phyloP scores from a whole-genome alignment of 2,113 vertebrate species.

The Thalassoma bifasciatum region DNA sequence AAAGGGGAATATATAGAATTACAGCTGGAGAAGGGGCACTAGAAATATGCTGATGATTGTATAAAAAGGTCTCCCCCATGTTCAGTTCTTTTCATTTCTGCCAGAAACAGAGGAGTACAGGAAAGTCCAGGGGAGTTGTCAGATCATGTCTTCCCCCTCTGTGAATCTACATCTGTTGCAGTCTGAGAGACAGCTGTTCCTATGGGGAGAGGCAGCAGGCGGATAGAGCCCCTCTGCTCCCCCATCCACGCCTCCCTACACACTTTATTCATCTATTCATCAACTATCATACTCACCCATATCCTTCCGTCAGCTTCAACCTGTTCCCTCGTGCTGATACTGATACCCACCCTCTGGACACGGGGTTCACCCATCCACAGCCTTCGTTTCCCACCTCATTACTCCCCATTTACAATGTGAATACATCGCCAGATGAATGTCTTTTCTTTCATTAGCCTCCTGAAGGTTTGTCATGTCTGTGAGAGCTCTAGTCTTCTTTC shows the following conservation, averaged over 20 bases:
- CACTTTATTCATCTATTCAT: constrained; percentile 58
- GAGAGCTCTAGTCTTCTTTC: background rate
- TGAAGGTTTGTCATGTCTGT: constrained; percentile 4
- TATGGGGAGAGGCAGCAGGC: constrained; percentile 77
- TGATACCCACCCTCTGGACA: constrained; percentile 7
- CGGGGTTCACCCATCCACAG: constrained; percentile 16
- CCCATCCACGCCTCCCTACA: constrained; percentile 40
- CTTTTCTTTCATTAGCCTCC: constrained; percentile 10
- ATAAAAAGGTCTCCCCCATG: constrained; percentile 5
- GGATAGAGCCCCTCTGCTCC: constrained; percentile 52
- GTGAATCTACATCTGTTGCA: constrained; percentile 76
- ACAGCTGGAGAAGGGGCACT: background rate
- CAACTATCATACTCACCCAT: constrained; percentile 21
- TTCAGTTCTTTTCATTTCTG: constrained; percentile 2
- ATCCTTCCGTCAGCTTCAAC: constrained; percentile 22
- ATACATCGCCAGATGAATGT: background rate
- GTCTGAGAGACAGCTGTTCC: constrained; percentile 77
- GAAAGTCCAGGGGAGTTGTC: constrained; percentile 45
- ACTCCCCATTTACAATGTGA: constrained; percentile 24
- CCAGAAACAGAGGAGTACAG: constrained; percentile 18
- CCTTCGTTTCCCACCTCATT: constrained; percentile 47
- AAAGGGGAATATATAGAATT: background rate
- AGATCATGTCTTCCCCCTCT: constrained; percentile 46
- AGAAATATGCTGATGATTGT: background rate
- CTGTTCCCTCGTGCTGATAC: background rate